Conservation (phyloP, 2,888 invertebrate genomes). For the Heteromurus nitidus region DNA sequence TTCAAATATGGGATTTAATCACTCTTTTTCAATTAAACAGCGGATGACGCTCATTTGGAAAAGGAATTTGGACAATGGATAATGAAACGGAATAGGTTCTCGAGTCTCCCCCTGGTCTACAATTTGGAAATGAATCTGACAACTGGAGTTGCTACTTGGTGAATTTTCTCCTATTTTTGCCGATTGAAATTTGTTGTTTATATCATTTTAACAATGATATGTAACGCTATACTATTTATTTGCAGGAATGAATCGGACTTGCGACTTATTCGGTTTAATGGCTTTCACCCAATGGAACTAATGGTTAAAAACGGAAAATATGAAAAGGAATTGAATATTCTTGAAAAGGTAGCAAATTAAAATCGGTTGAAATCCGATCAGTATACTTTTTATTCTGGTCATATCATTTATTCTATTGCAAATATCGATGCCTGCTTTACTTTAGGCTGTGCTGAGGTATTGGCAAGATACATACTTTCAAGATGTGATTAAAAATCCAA, state of each 20-base stretch:
- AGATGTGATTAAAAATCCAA: no score
- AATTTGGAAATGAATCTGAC: conserved; percentile 33
- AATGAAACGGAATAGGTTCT: conserved; percentile 40
- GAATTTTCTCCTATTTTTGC: neutral
- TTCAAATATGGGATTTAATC: no score
- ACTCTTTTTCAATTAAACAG: no score
- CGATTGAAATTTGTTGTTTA: no score
- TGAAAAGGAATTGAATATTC: neutral
- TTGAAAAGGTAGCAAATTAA: conserved; percentile 25
- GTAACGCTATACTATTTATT: conserved; percentile 2
- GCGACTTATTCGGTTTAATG: conserved; percentile 32
- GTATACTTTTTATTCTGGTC: neutral
- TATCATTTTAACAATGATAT: no score
- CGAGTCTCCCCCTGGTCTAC: conserved; percentile 20
- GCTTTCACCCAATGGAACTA: conserved; percentile 28
- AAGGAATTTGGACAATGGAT: conserved; percentile 50
- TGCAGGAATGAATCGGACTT: conserved; percentile 34
- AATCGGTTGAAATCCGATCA: neutral
- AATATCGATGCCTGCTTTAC: no score
- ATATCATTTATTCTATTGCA: neutral
- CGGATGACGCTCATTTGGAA: conserved; percentile 17
- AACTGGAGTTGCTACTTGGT: neutral
- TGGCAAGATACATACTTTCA: conserved; percentile 41
- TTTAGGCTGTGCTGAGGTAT: conserved; percentile 40
- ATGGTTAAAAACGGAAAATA: neutral